Percentiles rank a stretch among this genome's conserved stretches.
phyloP scores from a whole-genome alignment of 2,113 vertebrate genomes.

The Trinectes maculatus region DNA sequence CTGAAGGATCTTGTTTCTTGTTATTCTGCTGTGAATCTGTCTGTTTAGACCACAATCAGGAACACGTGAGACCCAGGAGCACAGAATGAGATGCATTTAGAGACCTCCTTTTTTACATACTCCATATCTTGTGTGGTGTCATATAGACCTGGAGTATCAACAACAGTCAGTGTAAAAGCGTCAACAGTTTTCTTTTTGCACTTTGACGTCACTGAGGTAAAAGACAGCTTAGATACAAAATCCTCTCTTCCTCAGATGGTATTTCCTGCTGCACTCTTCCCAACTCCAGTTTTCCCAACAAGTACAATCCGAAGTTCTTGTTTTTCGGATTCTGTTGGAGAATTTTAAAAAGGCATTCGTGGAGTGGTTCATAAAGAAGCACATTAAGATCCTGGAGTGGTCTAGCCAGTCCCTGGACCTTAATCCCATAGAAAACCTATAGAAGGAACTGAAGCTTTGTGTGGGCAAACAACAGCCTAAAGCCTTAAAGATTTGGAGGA shows the following conservation, averaged over 20 bases:
- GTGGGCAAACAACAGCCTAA: no score
- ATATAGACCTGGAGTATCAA: conserved; percentile 79
- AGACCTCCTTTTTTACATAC: conserved; percentile 47
- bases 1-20: conserved; percentile 46
- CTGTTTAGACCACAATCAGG: conserved; percentile 54
- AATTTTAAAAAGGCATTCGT: not conserved
- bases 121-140: conserved; percentile 58
- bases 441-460: no score
- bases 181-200: no score
- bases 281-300: conserved; percentile 65
- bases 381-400: no score
- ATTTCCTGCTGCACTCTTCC: conserved; percentile 71
- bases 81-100: conserved; percentile 50
- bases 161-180: no score
- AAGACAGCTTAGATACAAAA: conserved; percentile 28
- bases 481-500: no score
- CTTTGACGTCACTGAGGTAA: no score
- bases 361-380: no score
- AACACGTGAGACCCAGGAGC: conserved; percentile 71
- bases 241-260: conserved; percentile 64
- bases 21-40: conserved; percentile 54
- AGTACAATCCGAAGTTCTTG: conserved; percentile 71
- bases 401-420: no score
- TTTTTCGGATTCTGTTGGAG: not conserved
- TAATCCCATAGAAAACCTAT: no score